These are phyloP conservation scores for Morpho achilles DNA, from an alignment of 2,888 invertebrate genomes.

Conservation along the genomic window DNA sequence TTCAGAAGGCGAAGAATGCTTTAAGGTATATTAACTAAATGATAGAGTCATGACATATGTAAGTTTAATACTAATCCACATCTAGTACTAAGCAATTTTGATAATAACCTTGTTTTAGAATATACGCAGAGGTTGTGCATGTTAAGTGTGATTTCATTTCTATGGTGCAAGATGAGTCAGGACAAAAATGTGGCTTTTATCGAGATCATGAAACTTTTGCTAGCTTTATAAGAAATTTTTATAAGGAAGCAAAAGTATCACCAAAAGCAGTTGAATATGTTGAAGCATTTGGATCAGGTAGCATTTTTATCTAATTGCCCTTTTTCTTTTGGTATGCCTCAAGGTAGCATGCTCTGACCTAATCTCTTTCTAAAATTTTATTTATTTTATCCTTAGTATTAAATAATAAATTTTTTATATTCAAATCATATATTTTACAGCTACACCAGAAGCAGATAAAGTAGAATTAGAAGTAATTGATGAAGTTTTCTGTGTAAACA, in stretches of 20 bases:
- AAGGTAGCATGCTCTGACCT: too few relatives aligned
- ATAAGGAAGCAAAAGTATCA: conserved; percentile 70
- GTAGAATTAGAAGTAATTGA: conserved; percentile 81
- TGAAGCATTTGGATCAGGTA: conserved; percentile 90
- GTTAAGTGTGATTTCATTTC: conserved; percentile 35
- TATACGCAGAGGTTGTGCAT: conserved; percentile 40
- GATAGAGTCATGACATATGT: background rate
- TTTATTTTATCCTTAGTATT: too few relatives aligned
- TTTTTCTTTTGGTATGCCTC: too few relatives aligned
- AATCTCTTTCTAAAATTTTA: too few relatives aligned
- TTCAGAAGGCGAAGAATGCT: conserved; percentile 83
- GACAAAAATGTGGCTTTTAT: conserved; percentile 35
- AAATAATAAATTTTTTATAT: conserved; percentile 67
- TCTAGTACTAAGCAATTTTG: conserved; percentile 43
- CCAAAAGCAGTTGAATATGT: conserved; percentile 84
- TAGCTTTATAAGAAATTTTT: conserved; percentile 32
- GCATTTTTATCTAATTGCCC: too few relatives aligned
- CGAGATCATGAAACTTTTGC: conserved; percentile 33
- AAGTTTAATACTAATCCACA: background rate
- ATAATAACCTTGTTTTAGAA: conserved; percentile 42
- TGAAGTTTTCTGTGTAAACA: conserved; percentile 74
- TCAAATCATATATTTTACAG: conserved; percentile 31
- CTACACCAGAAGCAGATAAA: conserved; percentile 80
- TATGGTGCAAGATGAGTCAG: conserved; percentile 19
- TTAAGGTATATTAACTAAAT: conserved; percentile 46